Evolutionary conservation across 2,888 invertebrate genomes (phyloP).

Genomic region (Notodonta dromedarius): DNA sequence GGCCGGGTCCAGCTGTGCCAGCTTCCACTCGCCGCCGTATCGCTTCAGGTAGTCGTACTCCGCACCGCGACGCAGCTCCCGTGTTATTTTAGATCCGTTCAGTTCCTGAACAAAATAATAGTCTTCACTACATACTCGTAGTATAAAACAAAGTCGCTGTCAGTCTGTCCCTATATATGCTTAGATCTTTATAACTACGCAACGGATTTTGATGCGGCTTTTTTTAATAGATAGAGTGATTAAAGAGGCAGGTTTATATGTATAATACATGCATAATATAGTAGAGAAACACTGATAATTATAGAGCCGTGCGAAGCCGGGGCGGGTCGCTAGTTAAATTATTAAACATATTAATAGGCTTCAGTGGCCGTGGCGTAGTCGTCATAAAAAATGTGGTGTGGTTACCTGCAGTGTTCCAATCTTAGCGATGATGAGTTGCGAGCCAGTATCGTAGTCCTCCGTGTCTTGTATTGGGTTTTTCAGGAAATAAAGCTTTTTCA

Average conservation of each 20-base stretch:
- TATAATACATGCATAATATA: no score
- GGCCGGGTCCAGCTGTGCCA: slow-evolving; percentile 74
- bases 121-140: no score
- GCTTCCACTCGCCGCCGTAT: slow-evolving; percentile 89
- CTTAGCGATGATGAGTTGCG: slow-evolving; percentile 92
- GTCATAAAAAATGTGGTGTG: not conserved
- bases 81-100: slow-evolving; percentile 88
- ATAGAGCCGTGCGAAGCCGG: no score
- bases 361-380: not conserved
- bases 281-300: no score
- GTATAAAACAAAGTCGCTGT: no score
- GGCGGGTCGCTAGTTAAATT: no score
- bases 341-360: no score
- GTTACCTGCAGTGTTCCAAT: slow-evolving; percentile 87
- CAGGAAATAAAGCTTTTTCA: slow-evolving; percentile 88
- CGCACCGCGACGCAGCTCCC: slow-evolving; percentile 91
- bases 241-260: no score
- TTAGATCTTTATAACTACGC: no score
- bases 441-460: slow-evolving; percentile 88
- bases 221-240: no score
- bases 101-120: slow-evolving; percentile 79
- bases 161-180: no score
- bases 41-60: slow-evolving; percentile 96
- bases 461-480: slow-evolving; percentile 88
- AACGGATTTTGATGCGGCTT: no score